These are phyloP conservation scores for Rachycentron canadum DNA, from an alignment of 2,797 vertebrate genomes.

Conservation along the genomic window DNA sequence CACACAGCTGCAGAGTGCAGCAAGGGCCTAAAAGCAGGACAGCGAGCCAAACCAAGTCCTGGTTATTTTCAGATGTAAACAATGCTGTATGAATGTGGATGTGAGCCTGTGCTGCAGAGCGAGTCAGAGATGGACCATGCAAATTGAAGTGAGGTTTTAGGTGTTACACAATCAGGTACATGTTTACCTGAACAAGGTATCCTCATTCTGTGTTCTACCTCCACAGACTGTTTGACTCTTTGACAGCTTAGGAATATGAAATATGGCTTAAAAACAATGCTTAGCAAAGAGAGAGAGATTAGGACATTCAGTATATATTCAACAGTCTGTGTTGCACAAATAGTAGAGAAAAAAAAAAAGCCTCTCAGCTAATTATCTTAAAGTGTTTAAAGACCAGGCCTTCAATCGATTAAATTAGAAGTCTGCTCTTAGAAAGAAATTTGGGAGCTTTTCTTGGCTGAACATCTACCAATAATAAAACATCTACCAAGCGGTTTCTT, in stretches of 20 bases:
- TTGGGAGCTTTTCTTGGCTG: conserved; percentile 20
- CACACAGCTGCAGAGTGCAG: conserved; percentile 14
- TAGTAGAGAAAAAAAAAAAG: neutral
- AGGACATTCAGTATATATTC: neutral
- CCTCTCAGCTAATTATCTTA: conserved; percentile 24
- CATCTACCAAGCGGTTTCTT: conserved; percentile 28
- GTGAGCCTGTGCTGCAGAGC: neutral
- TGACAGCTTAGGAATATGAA: conserved; percentile 49
- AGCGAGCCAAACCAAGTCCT: conserved; percentile 15
- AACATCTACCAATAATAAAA: conserved; percentile 39
- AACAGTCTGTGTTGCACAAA: neutral
- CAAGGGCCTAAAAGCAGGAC: conserved; percentile 16
- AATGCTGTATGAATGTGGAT: conserved; percentile 1
- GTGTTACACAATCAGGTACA: conserved; percentile 45
- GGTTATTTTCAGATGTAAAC: conserved; percentile 55
- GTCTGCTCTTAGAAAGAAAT: conserved; percentile 22
- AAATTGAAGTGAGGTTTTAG: conserved; percentile 35
- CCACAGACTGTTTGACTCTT: conserved; percentile 43
- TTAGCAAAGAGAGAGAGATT: conserved; percentile 15
- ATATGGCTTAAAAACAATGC: conserved; percentile 18
- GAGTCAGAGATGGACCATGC: conserved; percentile 5
- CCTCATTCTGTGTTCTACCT: neutral
- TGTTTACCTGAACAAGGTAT: neutral
- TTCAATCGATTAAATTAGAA: conserved; percentile 33
- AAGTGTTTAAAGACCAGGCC: conserved; percentile 11